Evolutionary conservation across 2,888 invertebrate species (phyloP), one percentile per base, ranked within the genome.

Genomic region (Adela reaumurella): DNA sequence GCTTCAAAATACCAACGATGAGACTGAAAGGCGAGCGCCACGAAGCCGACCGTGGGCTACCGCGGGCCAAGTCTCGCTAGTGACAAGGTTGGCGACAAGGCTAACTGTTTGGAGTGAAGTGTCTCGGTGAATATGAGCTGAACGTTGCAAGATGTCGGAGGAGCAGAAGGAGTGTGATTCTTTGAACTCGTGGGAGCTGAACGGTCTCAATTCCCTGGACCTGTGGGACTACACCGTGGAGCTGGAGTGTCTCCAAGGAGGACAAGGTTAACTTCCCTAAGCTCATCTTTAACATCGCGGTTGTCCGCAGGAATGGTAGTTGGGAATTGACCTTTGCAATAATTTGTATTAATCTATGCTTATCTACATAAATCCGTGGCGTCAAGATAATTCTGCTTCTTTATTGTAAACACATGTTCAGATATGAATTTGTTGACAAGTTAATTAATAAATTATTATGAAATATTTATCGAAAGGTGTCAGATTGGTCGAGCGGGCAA

Each of bases 201-300:
- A 74, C 63, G 80, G 83, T 52, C 70, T 87, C 57, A 88, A 85
- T 62, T 89, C 90, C 47, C 70, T 91, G 68, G 91, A 91, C 66
- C 85, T 86, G 61, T 92, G 91, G 91, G 91, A 91, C 81, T 92
- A 91, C 66, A 88, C 89, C 46, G 88, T 91, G 59, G 91, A 91
- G 67, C 73, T 91, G 70, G 90, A 90, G 66, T 90, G 89, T 67
- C 78, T 90, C 58, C 83, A 87, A 66, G 89, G 88, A 60, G 86
- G 85, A 55, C 85, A 89, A 88, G 89, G 89, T 89, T 69, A 69
- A 74, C 8, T 8, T 24, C 8, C 24, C 4, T 24, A n/a, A n/a
- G n/a, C n/a, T n/a, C n/a, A n/a, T n/a, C n/a, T n/a, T n/a, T n/a
- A n/a, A n/a, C n/a, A n/a, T n/a, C n/a, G n/a, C n/a, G n/a, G n/a